Evolutionary conservation across 1,140 invertebrate genomes (phyloP).

Genomic region (Micrasema minimum): DNA sequence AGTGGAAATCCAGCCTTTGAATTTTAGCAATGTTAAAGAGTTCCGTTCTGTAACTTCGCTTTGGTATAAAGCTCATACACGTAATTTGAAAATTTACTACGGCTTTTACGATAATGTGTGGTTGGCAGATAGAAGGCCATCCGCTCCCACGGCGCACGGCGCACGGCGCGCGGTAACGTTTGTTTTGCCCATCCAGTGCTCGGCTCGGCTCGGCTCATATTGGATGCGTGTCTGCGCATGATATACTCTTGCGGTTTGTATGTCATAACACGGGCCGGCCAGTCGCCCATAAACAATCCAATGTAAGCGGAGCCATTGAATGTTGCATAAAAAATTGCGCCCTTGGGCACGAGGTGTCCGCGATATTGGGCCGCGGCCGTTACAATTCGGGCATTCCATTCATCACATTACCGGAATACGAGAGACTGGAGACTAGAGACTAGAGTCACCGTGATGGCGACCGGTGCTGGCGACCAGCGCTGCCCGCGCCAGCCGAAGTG

Average conservation of each 20-base stretch:
- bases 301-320: slow-evolving; percentile 20
- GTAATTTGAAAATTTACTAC: slow-evolving; percentile 35
- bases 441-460: background rate
- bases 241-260: slow-evolving; percentile 37
- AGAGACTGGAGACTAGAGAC: too few species aligned
- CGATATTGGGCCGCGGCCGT: slow-evolving; percentile 6
- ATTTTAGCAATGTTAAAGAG: too few species aligned
- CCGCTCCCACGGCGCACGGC: slow-evolving; percentile 5
- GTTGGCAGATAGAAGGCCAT: slow-evolving; percentile 17
- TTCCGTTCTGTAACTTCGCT: too few species aligned
- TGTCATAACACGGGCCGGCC: slow-evolving; percentile 33
- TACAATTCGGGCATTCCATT: slow-evolving; percentile 19
- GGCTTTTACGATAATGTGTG: slow-evolving; percentile 34
- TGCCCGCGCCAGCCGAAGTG: background rate
- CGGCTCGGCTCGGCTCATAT: slow-evolving; percentile 6
- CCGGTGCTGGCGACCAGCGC: background rate
- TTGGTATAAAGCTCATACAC: background rate
- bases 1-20: too few species aligned
- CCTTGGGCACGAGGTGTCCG: slow-evolving; percentile 26
- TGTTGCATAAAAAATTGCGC: slow-evolving; percentile 31
- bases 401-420: background rate
- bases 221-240: slow-evolving; percentile 33
- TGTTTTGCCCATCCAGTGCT: slow-evolving; percentile 28
- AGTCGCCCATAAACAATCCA: slow-evolving; percentile 31
- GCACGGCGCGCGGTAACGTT: slow-evolving; percentile 25